Conservation (phyloP, 2,113 vertebrate species). For the Hyperopisus bebe region DNA sequence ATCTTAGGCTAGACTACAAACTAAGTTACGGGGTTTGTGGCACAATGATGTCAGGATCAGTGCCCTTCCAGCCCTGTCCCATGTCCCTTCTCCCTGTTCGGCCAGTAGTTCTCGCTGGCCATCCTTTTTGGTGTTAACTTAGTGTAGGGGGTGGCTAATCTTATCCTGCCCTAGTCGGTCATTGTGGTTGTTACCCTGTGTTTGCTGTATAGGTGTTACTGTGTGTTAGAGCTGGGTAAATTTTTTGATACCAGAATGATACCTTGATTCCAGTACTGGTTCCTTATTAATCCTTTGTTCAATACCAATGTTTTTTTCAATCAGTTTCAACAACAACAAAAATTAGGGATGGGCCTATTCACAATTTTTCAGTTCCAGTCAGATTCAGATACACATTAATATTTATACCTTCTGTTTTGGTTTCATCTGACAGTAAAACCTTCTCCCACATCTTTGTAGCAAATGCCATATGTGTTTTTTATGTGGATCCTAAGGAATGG, state of each 20-base stretch:
- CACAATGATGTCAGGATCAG: not conserved
- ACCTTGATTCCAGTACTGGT: no score
- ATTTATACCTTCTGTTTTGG: not conserved
- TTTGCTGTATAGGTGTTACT: no score
- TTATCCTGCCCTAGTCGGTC: no score
- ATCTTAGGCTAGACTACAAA: not conserved
- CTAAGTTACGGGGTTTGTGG: not conserved
- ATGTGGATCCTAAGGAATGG: no score
- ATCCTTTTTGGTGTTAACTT: not conserved
- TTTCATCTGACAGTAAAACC: no score
- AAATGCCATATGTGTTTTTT: no score
- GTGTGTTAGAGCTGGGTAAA: not conserved
- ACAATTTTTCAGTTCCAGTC: not conserved
- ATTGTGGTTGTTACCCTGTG: not conserved
- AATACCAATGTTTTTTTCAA: no score
- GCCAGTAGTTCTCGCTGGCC: not conserved
- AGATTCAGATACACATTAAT: not conserved
- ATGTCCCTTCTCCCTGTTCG: not conserved
- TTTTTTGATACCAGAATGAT: no score
- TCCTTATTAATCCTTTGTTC: no score
- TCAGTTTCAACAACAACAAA: no score
- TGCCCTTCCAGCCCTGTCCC: not conserved
- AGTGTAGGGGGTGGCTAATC: not conserved
- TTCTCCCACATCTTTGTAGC: no score
- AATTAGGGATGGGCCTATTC: not conserved